These are phyloP conservation scores for Cotesia glomerata DNA, from an alignment of 1,140 invertebrate genomes.

Conservation along the genomic window DNA sequence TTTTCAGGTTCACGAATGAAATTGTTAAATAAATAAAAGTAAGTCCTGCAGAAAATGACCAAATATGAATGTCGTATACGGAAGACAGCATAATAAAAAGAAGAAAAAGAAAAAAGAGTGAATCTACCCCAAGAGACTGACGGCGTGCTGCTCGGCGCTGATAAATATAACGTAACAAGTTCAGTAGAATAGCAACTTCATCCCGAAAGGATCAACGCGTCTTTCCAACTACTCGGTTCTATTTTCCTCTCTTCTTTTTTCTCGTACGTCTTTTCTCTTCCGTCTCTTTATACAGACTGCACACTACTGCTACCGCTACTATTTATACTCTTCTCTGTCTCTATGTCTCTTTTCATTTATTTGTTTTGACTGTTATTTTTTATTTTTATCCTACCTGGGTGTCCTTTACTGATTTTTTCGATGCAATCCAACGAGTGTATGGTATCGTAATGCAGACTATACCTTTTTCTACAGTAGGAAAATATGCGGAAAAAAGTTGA, in stretches of 20 bases:
- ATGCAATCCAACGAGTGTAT: neutral
- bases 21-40: neutral
- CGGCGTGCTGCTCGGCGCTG: conserved; percentile 52
- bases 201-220: conserved; percentile 57
- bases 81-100: conserved; percentile 5
- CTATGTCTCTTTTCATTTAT: neutral
- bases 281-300: neutral
- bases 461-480: neutral
- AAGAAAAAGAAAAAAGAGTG: conserved; percentile 38
- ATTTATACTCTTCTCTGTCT: neutral
- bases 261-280: conserved; percentile 2
- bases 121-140: conserved; percentile 38
- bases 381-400: too few species aligned
- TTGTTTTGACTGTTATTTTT: neutral
- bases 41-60: conserved; percentile 14
- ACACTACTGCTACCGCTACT: neutral
- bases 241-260: conserved; percentile 18
- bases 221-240: conserved; percentile 35
- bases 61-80: conserved; percentile 12
- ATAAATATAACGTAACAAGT: conserved; percentile 62
- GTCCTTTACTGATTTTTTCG: neutral
- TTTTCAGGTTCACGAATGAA: too few species aligned
- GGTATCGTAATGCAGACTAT: neutral
- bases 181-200: conserved; percentile 57
- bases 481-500: conserved; percentile 28